Evolutionary conservation across 2,888 invertebrate species (phyloP), one percentile per base, ranked within the genome.

Genomic region (Punctoribates punctum): DNA sequence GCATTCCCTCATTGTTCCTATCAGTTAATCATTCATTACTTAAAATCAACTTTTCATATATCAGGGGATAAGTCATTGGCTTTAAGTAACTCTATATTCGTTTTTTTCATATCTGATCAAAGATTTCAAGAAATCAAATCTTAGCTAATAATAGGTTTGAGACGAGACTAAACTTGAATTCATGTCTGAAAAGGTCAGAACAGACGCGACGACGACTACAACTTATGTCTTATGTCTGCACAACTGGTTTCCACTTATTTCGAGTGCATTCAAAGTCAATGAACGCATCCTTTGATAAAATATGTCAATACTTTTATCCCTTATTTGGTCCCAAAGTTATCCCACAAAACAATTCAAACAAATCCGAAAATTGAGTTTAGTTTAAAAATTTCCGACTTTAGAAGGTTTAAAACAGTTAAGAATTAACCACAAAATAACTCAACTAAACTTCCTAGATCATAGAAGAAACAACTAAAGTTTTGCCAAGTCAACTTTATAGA

Each of bases 1-100:
- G 79, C 85, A 85, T 79, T 86, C 86, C 79, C 86, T 82, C 86
- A 80, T 80, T 73, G 62, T 80, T 23, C 84, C 23, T 20, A 29
- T 11, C 57, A 5, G 1, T 57, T 25, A 25, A 20, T 2, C 3
- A 48, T 3, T 13, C 2, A 48, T 48, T 48, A 48, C 4, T 48
- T 48, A 42, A 42, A 42, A 42, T 42, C 8, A 42, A 42, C 13
- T 42, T 42, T 42, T 42, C 13, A 42, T 42, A 13, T 42, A 42
- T 42, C 13, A 42, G 13, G 4, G 34, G 8, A 34, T 34, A 34
- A 34, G 34, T 34, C 34, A 34, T 34, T 34, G 34, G 4, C 8
- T 34, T 8, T 8, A 34, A 34, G 8, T 8, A 20, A n/a, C 1
- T 20, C 1, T 54, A 2, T 54, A 13, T n/a, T 9, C 4, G n/a